Base-by-base conservation (phyloP, 2,888 invertebrate species). In the Eupithecia dodoneata region DNA sequence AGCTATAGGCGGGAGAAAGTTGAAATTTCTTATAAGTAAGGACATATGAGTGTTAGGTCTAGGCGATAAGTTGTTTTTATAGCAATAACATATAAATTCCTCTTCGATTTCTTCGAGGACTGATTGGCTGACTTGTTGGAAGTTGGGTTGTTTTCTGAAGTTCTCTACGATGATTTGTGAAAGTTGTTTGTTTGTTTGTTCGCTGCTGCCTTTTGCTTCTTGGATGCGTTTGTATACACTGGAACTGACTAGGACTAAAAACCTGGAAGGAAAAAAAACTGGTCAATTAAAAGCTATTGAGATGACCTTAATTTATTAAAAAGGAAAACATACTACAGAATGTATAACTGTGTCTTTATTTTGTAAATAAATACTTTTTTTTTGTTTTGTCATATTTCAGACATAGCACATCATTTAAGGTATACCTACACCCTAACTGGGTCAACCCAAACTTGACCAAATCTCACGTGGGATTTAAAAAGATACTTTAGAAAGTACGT, bases 201-300 rank as follows among this genome's bases (percentile, higher is more conserved):
- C 97, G 74, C 96, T 95, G 85, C 94, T 95, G 55, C 96, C 96
- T 65, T 96, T 96, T 0, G 97, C 96, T 93, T 98, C 98, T 90
- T 98, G 97, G 67, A 98, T 95, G 3, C 98, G 97, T 91, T 97
- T 97, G 90, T 98, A 98, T 0, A 99, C 95, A 0, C 98, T 98
- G 71, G 97, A 96, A 7, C 98, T 98, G 96, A 98, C 97, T 42
- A 99, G 94, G 4, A 99, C 94, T 13, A 99, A 93, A 91, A 98
- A 99, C 87, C 96, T 96, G 89, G 2, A 90, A 91, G 13, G 4
- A 41, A 55, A 67, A 5, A 41, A 72, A 66, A 44, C 44, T n/a
- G 2, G 13, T 7, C 67, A 67, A 49, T 30, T 30, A 30, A 30
- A 30, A 30, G 30, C 30, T 30, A 30, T 30, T 30, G 30, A 30